Evolutionary conservation across 2,797 vertebrate species (phyloP), one percentile per base, ranked within the genome.

Genomic region (Trematomus bernacchii): DNA sequence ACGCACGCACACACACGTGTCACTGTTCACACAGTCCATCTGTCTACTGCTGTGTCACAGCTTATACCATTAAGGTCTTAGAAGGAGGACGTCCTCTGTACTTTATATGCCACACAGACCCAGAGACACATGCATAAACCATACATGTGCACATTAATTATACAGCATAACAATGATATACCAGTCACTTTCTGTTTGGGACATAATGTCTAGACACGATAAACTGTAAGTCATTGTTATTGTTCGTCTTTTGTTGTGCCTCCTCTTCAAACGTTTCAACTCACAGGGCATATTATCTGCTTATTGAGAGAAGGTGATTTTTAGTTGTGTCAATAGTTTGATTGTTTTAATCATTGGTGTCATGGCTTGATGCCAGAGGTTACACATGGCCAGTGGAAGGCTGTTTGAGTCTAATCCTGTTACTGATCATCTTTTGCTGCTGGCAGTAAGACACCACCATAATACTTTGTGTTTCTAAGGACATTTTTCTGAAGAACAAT

Each of bases 31-130:
- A 15, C 51, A 75, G 71, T 79, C 83, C 75, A 77, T 84, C 80
- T 87, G 85, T 76, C 76, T 79, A 48, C 53, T 71, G 63, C 44
- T 21, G 44, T 72, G 67, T 84, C 76, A 57, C 77, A 83, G 77
- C 74, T 89, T 79, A 82, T 73, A 54, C 62, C 3, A 79, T 91
- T 87, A 90, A 77, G 55, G 61, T 85, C 62, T 87, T 72, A 84
- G 51, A 67, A 59, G 58, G 19, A 72, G 19, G 40, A 19, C 50
- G 16, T 80, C 54, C 64, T 79, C 52, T 76, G 51, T 65, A 27
- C 58, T 70, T 0, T 80, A 48, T 69, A 62, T 71, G 62, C 54
- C 46, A 71, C 66, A 61, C 30, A 33, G 40, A 81, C 62, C 53
- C 18, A 19, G 44, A 71, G 10, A 66, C 68, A 60, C 58, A 58